phyloP scores from a whole-genome alignment of 2,113 vertebrate genomes.

The Piliocolobus tephrosceles region DNA sequence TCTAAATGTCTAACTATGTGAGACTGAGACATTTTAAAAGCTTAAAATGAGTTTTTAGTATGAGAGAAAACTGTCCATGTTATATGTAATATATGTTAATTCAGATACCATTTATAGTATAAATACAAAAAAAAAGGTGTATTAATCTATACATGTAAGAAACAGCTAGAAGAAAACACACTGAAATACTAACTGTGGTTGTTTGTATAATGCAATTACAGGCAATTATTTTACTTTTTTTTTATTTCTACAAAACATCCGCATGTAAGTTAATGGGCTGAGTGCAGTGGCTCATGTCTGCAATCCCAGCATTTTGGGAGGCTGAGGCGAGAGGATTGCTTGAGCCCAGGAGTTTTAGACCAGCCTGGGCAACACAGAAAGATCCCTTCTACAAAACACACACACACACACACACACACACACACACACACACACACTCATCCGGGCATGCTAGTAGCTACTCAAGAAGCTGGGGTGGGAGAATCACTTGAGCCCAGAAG shows the following conservation, averaged over 20 bases:
- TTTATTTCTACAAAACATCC: conserved; percentile 7
- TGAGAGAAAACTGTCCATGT: background rate
- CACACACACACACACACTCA: no score
- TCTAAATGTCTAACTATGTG: background rate
- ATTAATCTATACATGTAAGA: background rate
- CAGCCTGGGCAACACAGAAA: no score
- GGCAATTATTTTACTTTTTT: background rate
- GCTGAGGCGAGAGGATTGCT: no score
- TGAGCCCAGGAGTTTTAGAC: no score
- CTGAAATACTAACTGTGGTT: background rate
- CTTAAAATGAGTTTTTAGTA: background rate
- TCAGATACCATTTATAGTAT: background rate
- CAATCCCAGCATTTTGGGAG: no score
- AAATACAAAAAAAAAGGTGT: background rate
- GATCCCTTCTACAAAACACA: no score
- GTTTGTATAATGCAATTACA: background rate
- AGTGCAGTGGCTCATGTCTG: no score
- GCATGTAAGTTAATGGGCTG: background rate
- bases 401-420: no score
- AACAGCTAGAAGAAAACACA: conserved; percentile 32
- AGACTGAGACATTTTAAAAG: background rate
- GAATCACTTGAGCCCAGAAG: no score
- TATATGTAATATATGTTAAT: background rate
- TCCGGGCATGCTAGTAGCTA: no score
- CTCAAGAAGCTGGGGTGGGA: no score